A percentile compares a stretch with the other conserved stretches of the same genome.
phyloP scores from a whole-genome alignment of 1,140 invertebrate genomes.

The Tachypleus tridentatus region DNA sequence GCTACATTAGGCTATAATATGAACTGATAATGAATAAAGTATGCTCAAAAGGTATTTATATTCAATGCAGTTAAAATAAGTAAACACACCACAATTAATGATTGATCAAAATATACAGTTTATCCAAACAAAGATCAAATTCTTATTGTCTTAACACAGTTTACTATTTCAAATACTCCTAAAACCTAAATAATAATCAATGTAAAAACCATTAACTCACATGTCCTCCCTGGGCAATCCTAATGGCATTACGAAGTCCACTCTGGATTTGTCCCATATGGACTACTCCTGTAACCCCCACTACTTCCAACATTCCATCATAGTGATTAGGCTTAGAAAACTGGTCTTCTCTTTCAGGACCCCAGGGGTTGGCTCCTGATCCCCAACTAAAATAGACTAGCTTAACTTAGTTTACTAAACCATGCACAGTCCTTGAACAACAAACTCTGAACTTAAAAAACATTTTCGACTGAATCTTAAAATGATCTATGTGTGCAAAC shows the following conservation, averaged over 20 bases:
- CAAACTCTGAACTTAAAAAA: no score
- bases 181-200: not conserved
- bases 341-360: slow-evolving; percentile 93
- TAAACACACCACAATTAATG: no score
- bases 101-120: no score
- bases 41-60: no score
- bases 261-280: slow-evolving; percentile 98
- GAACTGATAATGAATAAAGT: no score
- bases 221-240: slow-evolving; percentile 85
- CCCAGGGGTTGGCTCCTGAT: slow-evolving; percentile 99
- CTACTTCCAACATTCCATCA: slow-evolving; percentile 97
- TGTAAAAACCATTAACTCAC: slow-evolving; percentile 30
- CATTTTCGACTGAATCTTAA: no score
- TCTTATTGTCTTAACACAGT: not conserved
- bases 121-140: not conserved
- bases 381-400: slow-evolving; percentile 64
- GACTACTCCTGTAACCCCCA: slow-evolving; percentile 96
- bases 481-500: no score
- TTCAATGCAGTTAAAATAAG: no score
- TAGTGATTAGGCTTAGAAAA: slow-evolving; percentile 98
- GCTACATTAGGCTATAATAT: no score
- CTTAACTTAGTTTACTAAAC: no score
- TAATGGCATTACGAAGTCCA: slow-evolving; percentile 84
- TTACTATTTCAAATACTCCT: not conserved
- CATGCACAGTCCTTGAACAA: no score